These are phyloP conservation scores for Karalla daura DNA, from an alignment of 2,797 vertebrate species.

Conservation along the genomic window DNA sequence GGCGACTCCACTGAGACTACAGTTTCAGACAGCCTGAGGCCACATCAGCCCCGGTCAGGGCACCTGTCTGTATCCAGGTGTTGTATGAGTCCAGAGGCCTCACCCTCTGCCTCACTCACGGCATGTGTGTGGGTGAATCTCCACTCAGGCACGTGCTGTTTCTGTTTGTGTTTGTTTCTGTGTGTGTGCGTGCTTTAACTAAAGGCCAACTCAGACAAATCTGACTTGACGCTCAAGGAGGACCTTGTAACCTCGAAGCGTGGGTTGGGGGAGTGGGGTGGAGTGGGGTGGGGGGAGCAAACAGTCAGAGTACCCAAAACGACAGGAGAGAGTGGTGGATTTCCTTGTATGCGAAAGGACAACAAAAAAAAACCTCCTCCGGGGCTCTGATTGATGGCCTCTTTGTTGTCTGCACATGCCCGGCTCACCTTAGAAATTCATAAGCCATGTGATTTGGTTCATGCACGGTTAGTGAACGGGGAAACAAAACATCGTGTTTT, in stretches of 20 bases:
- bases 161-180: not conserved
- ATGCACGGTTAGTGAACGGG: slow-evolving; percentile 22
- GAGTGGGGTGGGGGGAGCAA: slow-evolving; percentile 36
- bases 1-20: slow-evolving; percentile 36
- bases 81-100: slow-evolving; percentile 52
- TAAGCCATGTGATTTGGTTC: not conserved
- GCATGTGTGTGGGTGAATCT: slow-evolving; percentile 23
- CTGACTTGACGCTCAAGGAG: slow-evolving; percentile 53
- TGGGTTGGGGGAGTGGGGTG: too few relatives aligned
- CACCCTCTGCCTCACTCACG: slow-evolving; percentile 33
- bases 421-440: not conserved
- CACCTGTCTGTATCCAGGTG: slow-evolving; percentile 68
- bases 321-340: slow-evolving; percentile 19
- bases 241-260: slow-evolving; percentile 50
- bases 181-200: slow-evolving; percentile 23
- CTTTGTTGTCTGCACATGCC: slow-evolving; percentile 35
- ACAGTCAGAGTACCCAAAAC: slow-evolving; percentile 39
- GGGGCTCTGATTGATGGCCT: slow-evolving; percentile 48
- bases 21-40: slow-evolving; percentile 44
- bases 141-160: not conserved
- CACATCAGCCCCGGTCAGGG: slow-evolving; percentile 71
- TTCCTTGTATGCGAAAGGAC: slow-evolving; percentile 34
- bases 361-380: not conserved
- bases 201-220: slow-evolving; percentile 72
- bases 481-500: slow-evolving; percentile 25